Percentiles rank a stretch among this genome's conserved stretches.
These are phyloP conservation scores for Nymphalis io DNA, from an alignment of 1,140 invertebrate species.

Conservation along the genomic window DNA sequence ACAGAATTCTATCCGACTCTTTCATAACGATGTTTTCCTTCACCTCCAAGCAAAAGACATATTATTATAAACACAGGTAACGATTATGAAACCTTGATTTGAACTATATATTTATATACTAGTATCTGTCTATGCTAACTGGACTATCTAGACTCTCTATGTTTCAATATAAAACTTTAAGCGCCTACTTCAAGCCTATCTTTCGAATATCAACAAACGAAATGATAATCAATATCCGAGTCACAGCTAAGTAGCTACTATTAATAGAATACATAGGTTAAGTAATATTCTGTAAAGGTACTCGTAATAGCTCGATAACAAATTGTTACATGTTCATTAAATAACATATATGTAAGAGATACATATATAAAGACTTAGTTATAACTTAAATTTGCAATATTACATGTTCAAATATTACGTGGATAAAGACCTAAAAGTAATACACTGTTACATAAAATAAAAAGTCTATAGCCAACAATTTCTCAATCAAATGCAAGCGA, in stretches of 20 bases:
- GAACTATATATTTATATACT: no score
- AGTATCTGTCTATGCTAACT: no score
- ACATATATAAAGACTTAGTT: neutral
- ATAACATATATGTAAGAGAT: slow-evolving; percentile 5
- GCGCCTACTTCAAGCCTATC: neutral
- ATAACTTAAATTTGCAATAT: neutral
- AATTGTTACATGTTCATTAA: slow-evolving; percentile 5
- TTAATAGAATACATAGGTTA: slow-evolving; percentile 1
- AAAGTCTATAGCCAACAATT: neutral
- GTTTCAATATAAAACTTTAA: no score
- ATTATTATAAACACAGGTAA: no score
- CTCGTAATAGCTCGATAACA: slow-evolving; percentile 2
- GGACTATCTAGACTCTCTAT: no score
- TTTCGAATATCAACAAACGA: slow-evolving; percentile 4
- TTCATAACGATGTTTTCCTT: no score
- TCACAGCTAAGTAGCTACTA: neutral
- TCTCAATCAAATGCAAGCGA: neutral
- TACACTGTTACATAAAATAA: neutral
- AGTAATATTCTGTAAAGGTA: slow-evolving; percentile 3
- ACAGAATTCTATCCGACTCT: no score
- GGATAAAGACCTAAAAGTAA: neutral
- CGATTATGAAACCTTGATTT: no score
- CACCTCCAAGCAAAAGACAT: no score
- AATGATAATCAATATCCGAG: slow-evolving; percentile 1
- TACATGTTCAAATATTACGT: neutral